Percentiles rank a stretch among this genome's conserved stretches.
Evolutionary conservation across 2,797 vertebrate genomes (phyloP).

Genomic region (Acanthurus leucopareius): DNA sequence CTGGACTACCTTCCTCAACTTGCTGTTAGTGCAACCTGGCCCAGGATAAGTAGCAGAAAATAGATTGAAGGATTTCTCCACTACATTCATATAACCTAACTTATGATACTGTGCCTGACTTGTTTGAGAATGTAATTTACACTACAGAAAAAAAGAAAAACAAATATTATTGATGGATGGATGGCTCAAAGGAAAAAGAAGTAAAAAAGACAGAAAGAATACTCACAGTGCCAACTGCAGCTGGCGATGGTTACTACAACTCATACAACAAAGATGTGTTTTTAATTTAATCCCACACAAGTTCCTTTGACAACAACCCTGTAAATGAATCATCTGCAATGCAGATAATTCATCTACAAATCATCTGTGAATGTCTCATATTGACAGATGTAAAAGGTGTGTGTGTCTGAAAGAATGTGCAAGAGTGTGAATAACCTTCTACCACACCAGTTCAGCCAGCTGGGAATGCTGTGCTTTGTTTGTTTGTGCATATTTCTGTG

Average conservation of each 20-base stretch:
- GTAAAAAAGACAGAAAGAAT: neutral
- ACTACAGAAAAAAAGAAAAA: neutral
- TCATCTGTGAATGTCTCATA: constrained; percentile 29
- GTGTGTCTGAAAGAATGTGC: constrained; percentile 3
- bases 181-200: neutral
- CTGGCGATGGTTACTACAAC: constrained; percentile 14
- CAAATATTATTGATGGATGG: neutral
- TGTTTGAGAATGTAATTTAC: neutral
- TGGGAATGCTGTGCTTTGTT: constrained; percentile 27
- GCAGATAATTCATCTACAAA: constrained; percentile 48
- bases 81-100: neutral
- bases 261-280: constrained; percentile 23
- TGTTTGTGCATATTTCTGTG: constrained; percentile 17
- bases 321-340: constrained; percentile 42
- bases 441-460: constrained; percentile 1
- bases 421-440: constrained; percentile 21
- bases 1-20: neutral
- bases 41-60: neutral
- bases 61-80: neutral
- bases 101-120: neutral
- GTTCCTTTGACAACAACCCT: constrained; percentile 17
- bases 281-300: constrained; percentile 21
- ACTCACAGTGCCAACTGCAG: constrained; percentile 1
- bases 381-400: constrained; percentile 32
- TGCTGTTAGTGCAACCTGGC: neutral